phyloP scores from a whole-genome alignment of 2,113 vertebrate genomes.

The Eudyptes chrysolophus region DNA sequence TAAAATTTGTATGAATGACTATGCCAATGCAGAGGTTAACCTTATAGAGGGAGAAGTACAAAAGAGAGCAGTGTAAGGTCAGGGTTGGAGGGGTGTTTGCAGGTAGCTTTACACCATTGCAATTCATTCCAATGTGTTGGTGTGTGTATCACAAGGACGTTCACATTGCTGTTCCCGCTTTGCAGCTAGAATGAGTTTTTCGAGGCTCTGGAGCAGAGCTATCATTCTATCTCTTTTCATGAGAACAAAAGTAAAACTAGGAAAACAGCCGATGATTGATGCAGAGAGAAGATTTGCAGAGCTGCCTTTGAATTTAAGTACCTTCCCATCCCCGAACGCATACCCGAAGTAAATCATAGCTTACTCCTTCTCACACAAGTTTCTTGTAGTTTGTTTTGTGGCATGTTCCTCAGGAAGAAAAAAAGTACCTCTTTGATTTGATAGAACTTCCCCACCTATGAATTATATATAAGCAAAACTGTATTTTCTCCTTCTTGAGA shows the following conservation, averaged over 20 bases:
- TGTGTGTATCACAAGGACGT: not conserved
- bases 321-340: not conserved
- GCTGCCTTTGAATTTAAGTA: not conserved
- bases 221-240: not conserved
- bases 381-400: conserved; percentile 16
- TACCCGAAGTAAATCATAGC: not conserved
- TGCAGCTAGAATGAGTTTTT: not conserved
- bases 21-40: not conserved
- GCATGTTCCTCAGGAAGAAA: conserved; percentile 61
- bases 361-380: conserved; percentile 2
- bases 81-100: not conserved
- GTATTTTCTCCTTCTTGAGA: not conserved
- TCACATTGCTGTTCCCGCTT: not conserved
- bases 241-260: not conserved
- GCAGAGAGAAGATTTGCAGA: not conserved
- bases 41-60: not conserved
- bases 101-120: not conserved
- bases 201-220: not conserved
- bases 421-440: conserved; percentile 63
- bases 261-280: not conserved
- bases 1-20: not conserved
- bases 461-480: conserved; percentile 57
- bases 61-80: not conserved
- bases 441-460: conserved; percentile 53
- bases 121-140: not conserved